These are phyloP conservation scores for Carassius carassius DNA, from an alignment of 2,113 vertebrate species.

Conservation along the genomic window DNA sequence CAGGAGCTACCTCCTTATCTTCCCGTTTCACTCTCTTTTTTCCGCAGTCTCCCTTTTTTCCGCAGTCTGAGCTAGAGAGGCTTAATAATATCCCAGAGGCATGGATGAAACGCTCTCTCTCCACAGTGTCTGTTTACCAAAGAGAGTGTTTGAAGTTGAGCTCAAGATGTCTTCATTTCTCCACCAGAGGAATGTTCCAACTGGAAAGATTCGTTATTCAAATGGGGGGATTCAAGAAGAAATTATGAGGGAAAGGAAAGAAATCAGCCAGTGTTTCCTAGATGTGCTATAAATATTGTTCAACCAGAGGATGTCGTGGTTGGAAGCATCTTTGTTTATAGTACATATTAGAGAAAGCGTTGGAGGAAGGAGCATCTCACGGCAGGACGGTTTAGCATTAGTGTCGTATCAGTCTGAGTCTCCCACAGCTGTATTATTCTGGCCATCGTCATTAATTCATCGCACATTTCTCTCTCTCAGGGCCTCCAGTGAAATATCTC, in stretches of 20 bases:
- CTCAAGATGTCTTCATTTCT: constrained; percentile 98
- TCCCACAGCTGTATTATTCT: constrained; percentile 33
- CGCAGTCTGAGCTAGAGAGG: constrained; percentile 88
- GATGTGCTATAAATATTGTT: constrained; percentile 56
- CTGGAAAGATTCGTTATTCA: constrained; percentile 67
- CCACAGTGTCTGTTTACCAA: constrained; percentile 93
- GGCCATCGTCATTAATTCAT: constrained; percentile 73
- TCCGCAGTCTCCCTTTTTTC: constrained; percentile 63
- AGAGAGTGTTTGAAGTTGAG: constrained; percentile 94
- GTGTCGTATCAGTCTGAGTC: not conserved
- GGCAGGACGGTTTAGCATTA: constrained; percentile 35
- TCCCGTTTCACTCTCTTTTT: constrained; percentile 67
- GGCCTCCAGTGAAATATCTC: constrained; percentile 51
- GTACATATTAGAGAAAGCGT: not conserved
- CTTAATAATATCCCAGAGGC: constrained; percentile 99
- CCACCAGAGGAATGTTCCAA: constrained; percentile 75
- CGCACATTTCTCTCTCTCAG: constrained; percentile 56
- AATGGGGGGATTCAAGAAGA: constrained; percentile 48
- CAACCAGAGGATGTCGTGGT: constrained; percentile 32
- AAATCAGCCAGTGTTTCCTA: constrained; percentile 58
- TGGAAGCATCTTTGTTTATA: constrained; percentile 26
- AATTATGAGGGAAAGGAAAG: constrained; percentile 36
- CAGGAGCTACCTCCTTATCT: constrained; percentile 86
- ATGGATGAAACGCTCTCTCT: constrained; percentile 93
- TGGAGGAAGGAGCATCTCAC: not conserved